A percentile compares a stretch with the other conserved stretches of the same genome.
phyloP scores from a whole-genome alignment of 2,888 invertebrate species.

The Ophion costatus region DNA sequence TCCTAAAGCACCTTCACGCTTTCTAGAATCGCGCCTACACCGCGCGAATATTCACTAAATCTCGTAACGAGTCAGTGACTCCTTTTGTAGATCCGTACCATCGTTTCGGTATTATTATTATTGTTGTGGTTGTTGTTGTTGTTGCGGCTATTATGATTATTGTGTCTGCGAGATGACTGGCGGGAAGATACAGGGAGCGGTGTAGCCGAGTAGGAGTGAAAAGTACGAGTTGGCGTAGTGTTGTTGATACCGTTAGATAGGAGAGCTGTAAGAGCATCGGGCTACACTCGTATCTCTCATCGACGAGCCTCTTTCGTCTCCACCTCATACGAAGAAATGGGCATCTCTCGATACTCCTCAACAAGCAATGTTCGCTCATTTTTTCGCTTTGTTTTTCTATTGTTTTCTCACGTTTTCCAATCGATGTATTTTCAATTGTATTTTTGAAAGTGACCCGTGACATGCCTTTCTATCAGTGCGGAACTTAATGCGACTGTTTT shows the following conservation, averaged over 20 bases:
- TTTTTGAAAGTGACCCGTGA: neutral
- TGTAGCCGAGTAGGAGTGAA: slow-evolving; percentile 26
- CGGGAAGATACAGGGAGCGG: slow-evolving; percentile 10
- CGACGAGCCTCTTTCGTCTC: neutral
- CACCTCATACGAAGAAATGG: slow-evolving; percentile 6
- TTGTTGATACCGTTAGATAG: slow-evolving; percentile 43
- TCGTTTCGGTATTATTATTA: slow-evolving; percentile 7
- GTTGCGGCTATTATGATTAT: slow-evolving; percentile 7
- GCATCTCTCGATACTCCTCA: slow-evolving; percentile 33
- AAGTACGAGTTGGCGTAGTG: slow-evolving; percentile 23
- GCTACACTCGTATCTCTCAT: slow-evolving; percentile 2
- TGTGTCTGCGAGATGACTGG: slow-evolving; percentile 31
- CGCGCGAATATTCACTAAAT: slow-evolving; percentile 36
- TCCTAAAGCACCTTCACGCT: slow-evolving; percentile 38
- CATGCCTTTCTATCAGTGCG: neutral
- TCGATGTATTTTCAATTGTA: neutral
- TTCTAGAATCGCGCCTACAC: slow-evolving; percentile 36
- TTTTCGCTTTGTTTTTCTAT: neutral
- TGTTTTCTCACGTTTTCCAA: neutral
- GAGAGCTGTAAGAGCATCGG: slow-evolving; percentile 26
- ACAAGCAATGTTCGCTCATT: slow-evolving; percentile 10
- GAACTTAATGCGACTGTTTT: neutral
- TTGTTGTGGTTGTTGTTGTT: slow-evolving; percentile 9
- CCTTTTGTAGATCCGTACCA: slow-evolving; percentile 15
- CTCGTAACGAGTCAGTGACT: slow-evolving; percentile 37